Percentiles rank a stretch among this genome's conserved stretches.
Evolutionary conservation across 2,888 invertebrate species (phyloP).

Genomic region (Chaitophorus viminalis): DNA sequence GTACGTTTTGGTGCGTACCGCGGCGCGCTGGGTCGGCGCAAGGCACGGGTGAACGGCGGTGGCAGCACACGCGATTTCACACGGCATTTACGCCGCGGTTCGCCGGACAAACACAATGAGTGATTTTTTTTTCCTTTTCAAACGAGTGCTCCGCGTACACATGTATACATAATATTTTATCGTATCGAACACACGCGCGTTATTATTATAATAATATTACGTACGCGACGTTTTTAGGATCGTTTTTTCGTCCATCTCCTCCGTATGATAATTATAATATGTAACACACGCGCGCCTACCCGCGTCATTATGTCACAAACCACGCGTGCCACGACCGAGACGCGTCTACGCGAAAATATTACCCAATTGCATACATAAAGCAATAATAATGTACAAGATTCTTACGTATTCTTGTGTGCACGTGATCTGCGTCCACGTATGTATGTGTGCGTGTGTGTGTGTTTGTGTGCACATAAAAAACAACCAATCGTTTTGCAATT

Average conservation of each 20-base stretch:
- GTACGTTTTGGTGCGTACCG: not conserved
- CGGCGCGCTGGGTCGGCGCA: not conserved
- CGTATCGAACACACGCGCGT: not conserved
- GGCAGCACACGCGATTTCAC: not conserved
- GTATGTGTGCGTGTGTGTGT: no score
- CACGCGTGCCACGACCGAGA: no score
- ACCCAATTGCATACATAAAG: no score
- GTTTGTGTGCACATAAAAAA: no score
- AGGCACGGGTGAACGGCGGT: not conserved
- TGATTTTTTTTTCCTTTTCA: not conserved
- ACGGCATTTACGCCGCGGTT: conserved; percentile 16
- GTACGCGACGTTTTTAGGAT: not conserved
- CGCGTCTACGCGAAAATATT: no score
- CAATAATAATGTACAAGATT: no score
- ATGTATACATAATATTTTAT: not conserved
- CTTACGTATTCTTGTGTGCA: no score
- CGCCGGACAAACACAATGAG: conserved; percentile 13
- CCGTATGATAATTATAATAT: no score
- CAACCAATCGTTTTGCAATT: no score
- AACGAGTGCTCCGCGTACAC: not conserved
- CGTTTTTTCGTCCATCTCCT: not conserved
- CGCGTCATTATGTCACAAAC: no score
- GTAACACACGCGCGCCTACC: no score
- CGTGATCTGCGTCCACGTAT: no score
- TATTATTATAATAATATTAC: not conserved